Evolutionary conservation across 2,113 vertebrate species (phyloP).

Genomic region (Xiphias gladius): DNA sequence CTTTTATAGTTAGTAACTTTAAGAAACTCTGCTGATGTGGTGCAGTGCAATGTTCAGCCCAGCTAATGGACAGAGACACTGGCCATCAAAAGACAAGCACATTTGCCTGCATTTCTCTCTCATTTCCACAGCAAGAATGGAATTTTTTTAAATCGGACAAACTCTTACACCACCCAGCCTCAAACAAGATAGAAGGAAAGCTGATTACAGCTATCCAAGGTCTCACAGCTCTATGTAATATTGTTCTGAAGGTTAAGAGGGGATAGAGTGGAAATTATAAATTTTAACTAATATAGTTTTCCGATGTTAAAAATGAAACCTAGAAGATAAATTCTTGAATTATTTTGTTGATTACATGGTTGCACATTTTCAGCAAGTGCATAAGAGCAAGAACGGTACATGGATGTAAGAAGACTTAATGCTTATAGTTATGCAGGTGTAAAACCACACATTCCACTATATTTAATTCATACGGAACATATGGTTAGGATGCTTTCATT

Average conservation of each 20-base stretch:
- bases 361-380: background rate
- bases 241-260: background rate
- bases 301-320: background rate
- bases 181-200: background rate
- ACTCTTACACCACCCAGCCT: background rate
- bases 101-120: background rate
- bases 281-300: background rate
- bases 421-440: background rate
- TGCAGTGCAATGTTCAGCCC: slow-evolving; percentile 7
- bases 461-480: background rate
- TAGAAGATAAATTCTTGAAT: background rate
- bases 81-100: background rate
- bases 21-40: background rate
- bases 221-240: background rate
- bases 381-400: background rate
- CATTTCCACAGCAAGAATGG: background rate
- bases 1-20: background rate
- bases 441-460: background rate
- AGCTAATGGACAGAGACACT: slow-evolving; percentile 14
- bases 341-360: background rate
- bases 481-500: background rate
- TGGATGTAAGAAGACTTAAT: background rate
- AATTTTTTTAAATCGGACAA: background rate
- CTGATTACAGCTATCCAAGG: background rate
- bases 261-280: background rate